Evolutionary conservation across 2,113 vertebrate species (phyloP).

Genomic region (Entomyzon cyanotis): DNA sequence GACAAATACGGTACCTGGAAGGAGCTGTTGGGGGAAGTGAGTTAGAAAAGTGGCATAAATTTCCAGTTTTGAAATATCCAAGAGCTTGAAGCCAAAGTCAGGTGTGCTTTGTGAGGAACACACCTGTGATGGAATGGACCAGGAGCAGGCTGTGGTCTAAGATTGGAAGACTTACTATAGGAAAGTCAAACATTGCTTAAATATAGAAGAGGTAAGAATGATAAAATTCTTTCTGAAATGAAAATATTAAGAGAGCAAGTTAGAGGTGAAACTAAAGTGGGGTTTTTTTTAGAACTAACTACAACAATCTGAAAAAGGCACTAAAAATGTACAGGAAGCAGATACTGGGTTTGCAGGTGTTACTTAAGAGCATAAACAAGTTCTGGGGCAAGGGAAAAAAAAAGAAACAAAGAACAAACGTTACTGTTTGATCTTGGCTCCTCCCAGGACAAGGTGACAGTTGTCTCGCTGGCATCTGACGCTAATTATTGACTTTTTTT

Average conservation of each 20-base stretch:
- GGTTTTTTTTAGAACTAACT: not conserved
- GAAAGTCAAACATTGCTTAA: not conserved
- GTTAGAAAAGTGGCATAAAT: not conserved
- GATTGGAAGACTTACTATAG: not conserved
- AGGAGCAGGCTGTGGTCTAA: not conserved
- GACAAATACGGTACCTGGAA: not conserved
- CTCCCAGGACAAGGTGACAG: not conserved
- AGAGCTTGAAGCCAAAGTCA: not conserved
- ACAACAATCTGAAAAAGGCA: not conserved
- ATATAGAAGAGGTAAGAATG: not conserved
- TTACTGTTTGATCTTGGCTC: not conserved
- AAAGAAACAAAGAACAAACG: accelerated
- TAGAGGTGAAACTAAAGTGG: not conserved
- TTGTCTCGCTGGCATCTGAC: not conserved
- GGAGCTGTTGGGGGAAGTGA: accelerated
- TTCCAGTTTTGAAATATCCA: not conserved
- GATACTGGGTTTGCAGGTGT: conserved; percentile 4
- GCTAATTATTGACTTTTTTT: not conserved
- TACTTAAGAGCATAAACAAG: not conserved
- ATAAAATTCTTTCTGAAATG: not conserved
- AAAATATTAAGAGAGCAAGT: not conserved
- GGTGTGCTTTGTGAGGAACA: no score
- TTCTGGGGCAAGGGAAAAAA: not conserved
- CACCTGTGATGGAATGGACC: not conserved
- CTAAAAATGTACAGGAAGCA: not conserved